A percentile compares a stretch with the other conserved stretches of the same genome.
phyloP scores from a whole-genome alignment of 2,113 vertebrate species.

The Hassar affinis region DNA sequence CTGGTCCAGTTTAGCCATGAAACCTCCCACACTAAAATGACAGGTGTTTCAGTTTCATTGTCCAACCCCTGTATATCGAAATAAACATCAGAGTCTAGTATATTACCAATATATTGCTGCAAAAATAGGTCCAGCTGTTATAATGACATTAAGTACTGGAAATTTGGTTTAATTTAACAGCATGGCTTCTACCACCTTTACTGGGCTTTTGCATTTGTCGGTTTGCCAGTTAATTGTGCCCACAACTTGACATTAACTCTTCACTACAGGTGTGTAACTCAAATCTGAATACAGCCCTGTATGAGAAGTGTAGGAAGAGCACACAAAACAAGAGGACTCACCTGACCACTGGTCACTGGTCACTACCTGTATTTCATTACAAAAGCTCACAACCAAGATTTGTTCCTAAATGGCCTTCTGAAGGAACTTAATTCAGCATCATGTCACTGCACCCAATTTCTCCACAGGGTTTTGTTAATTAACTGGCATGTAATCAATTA shows the following conservation, averaged over 20 bases:
- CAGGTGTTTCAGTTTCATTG: too few relatives aligned
- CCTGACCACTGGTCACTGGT: neutral
- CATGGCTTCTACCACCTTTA: neutral
- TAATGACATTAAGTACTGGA: neutral
- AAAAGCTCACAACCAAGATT: neutral
- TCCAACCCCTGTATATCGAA: too few relatives aligned
- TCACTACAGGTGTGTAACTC: neutral
- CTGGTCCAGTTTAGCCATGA: too few relatives aligned
- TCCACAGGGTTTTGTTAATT: conserved; percentile 28
- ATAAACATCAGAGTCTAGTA: neutral
- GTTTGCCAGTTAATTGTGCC: neutral
- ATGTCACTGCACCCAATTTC: neutral
- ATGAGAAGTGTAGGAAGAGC: neutral
- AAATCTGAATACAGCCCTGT: neutral
- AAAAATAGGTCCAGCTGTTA: neutral
- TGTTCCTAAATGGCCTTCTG: neutral
- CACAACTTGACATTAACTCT: neutral
- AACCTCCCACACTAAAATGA: too few relatives aligned
- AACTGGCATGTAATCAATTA: conserved; percentile 25
- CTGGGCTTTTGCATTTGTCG: neutral
- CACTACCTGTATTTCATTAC: neutral
- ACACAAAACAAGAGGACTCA: neutral
- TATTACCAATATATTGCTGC: neutral
- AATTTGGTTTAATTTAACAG: neutral
- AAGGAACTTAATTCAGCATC: conserved; percentile 9